Base-by-base conservation (phyloP, 2,888 invertebrate species). In the Isotomurus palustris region DNA sequence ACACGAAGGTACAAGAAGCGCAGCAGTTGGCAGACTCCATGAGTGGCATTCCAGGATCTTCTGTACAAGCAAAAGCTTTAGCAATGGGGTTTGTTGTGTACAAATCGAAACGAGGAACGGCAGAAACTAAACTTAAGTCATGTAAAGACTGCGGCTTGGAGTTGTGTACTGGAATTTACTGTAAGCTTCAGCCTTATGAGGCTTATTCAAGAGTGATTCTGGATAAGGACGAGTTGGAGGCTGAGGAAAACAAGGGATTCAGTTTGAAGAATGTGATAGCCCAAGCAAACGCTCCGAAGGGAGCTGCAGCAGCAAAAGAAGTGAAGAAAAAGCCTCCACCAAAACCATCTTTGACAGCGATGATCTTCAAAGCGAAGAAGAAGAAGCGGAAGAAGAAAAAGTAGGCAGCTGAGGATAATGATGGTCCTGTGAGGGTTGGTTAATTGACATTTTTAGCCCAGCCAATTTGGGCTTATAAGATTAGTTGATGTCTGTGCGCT, bases 121-220 rank as follows among this genome's bases (percentile, higher is more conserved):
- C 54, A 2, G 64, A 65, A 43, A 58, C 53, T 1, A 32, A 53
- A 12, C 35, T 58, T 10, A 58, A 85, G 53, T 83, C 85, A 52
- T 91, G 91, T 74, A 74, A 78, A 1, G 88, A 89, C 73, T 91
- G 91, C 71, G 86, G 86, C 6, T 88, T 90, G 74, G 91, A 91
- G 76, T 87, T 87, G 77, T 91, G 91, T 75, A 83, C 71, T 73
- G 80, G 80, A 14, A 78, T 77, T 69, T 72, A 74, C 27, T 83
- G 83, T 69, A 76, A 75, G 17, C 77, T 80, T 58, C 78, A 80
- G 64, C 75, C 77, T 14, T 83, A 83, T 71, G 82, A 83, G 66
- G 76, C 76, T 1, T 82, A 78, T 68, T 75, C 77, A 22, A 74
- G 81, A 50, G 72, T 78, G 4, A 52, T 61, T 4, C 53, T 59